These are phyloP conservation scores for Dicranocentrus wangi DNA, from an alignment of 2,888 invertebrate species.

Conservation along the genomic window DNA sequence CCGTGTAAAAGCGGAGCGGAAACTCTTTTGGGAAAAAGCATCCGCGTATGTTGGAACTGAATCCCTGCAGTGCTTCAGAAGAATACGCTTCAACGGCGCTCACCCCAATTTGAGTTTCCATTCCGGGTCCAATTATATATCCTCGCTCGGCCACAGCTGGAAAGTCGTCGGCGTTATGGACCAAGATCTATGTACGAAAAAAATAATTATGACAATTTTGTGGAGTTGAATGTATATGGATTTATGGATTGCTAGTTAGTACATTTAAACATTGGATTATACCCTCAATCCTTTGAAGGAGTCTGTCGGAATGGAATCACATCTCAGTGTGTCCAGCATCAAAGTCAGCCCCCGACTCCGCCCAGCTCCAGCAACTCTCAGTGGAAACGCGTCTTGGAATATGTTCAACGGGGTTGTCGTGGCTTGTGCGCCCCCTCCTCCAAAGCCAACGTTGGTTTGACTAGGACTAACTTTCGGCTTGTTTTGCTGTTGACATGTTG, in stretches of 20 bases:
- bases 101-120: slow-evolving; percentile 71
- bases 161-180: slow-evolving; percentile 70
- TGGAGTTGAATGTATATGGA: no score
- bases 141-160: slow-evolving; percentile 71
- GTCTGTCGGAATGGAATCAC: slow-evolving; percentile 70
- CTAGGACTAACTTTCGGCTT: slow-evolving; percentile 39
- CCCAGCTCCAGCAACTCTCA: slow-evolving; percentile 71
- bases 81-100: slow-evolving; percentile 70
- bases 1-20: slow-evolving; percentile 71
- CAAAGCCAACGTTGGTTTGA: neutral
- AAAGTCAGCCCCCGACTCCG: slow-evolving; percentile 70
- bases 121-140: slow-evolving; percentile 71
- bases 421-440: neutral
- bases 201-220: no score
- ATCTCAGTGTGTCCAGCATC: slow-evolving; percentile 70
- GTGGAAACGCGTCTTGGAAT: slow-evolving; percentile 68
- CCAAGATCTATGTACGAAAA: slow-evolving; percentile 62
- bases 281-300: slow-evolving; percentile 71
- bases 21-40: slow-evolving; percentile 72
- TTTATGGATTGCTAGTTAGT: no score
- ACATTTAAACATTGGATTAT: no score
- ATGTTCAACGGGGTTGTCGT: slow-evolving; percentile 51
- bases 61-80: slow-evolving; percentile 60
- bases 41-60: slow-evolving; percentile 65
- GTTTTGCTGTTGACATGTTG: slow-evolving; percentile 49